These are phyloP conservation scores for Symphodus melops DNA, from an alignment of 2,113 vertebrate species.

Conservation along the genomic window DNA sequence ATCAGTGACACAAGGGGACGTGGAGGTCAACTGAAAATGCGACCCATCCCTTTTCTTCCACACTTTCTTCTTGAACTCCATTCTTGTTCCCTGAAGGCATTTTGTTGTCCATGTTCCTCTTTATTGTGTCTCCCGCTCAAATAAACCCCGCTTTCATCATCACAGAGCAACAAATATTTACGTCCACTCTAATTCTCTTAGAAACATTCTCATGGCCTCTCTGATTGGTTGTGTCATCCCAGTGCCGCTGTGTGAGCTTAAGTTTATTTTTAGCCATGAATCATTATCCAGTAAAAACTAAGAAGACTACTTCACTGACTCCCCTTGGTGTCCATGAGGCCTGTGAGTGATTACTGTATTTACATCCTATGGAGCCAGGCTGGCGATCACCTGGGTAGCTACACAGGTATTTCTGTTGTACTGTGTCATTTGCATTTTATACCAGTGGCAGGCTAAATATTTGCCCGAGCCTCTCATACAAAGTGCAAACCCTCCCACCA, in stretches of 20 bases:
- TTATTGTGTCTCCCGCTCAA: slow-evolving; percentile 63
- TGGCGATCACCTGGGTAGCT: slow-evolving; percentile 79
- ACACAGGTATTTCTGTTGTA: slow-evolving; percentile 71
- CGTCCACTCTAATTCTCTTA: slow-evolving; percentile 55
- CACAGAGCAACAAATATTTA: slow-evolving; percentile 73
- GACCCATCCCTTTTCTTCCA: background rate
- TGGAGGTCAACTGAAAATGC: slow-evolving; percentile 24
- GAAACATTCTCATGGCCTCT: slow-evolving; percentile 73
- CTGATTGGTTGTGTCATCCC: slow-evolving; percentile 48
- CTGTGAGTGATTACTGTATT: slow-evolving; percentile 75
- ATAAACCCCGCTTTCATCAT: slow-evolving; percentile 61
- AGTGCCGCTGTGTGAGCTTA: slow-evolving; percentile 13
- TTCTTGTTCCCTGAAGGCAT: slow-evolving; percentile 7
- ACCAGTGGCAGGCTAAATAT: slow-evolving; percentile 74
- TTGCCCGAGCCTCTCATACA: slow-evolving; percentile 64
- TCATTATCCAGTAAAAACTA: slow-evolving; percentile 54
- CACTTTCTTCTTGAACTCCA: background rate
- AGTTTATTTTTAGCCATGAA: slow-evolving; percentile 51
- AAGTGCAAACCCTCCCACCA: slow-evolving; percentile 26
- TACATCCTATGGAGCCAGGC: slow-evolving; percentile 70
- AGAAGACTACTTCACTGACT: slow-evolving; percentile 36
- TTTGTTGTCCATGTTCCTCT: slow-evolving; percentile 41
- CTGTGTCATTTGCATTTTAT: slow-evolving; percentile 78
- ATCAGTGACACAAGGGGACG: slow-evolving; percentile 24
- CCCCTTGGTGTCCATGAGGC: slow-evolving; percentile 37